Percentiles rank a stretch among this genome's conserved stretches.
Conservation (phyloP, 2,113 vertebrate genomes). For the Lynx canadensis region DNA sequence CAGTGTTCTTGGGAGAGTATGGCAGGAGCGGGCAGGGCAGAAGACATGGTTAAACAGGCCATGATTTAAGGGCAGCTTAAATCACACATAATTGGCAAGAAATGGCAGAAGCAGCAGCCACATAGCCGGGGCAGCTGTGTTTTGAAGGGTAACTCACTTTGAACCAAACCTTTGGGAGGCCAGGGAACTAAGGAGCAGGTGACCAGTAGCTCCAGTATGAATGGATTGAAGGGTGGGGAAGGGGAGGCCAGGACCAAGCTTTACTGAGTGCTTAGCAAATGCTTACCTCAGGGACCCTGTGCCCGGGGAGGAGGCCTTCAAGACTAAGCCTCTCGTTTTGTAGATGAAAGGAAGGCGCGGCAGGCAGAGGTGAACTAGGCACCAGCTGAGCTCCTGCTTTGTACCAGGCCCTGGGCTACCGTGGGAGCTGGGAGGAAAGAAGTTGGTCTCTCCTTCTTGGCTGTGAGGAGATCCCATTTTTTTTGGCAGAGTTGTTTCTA, state of each 20-base stretch:
- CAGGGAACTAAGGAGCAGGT: background rate
- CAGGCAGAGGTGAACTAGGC: background rate
- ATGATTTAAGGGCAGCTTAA: background rate
- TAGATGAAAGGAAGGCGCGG: background rate
- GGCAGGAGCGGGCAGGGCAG: background rate
- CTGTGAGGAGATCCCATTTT: background rate
- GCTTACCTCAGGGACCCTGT: background rate
- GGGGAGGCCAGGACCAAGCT: background rate
- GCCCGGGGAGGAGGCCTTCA: background rate
- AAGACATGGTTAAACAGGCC: background rate
- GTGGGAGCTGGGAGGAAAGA: background rate
- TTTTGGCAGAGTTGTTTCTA: constrained; percentile 3
- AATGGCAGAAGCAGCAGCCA: background rate
- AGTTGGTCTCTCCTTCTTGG: background rate
- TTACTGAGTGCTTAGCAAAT: background rate
- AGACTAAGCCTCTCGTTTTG: background rate
- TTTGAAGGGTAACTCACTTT: background rate
- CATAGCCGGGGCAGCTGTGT: background rate
- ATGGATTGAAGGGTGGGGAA: background rate
- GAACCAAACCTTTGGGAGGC: background rate
- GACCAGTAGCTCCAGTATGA: background rate
- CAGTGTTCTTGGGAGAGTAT: background rate
- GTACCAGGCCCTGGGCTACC: background rate
- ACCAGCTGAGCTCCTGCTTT: background rate
- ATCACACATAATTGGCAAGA: background rate